phyloP scores from a whole-genome alignment of 2,888 invertebrate species.

The Oligia latruncula region DNA sequence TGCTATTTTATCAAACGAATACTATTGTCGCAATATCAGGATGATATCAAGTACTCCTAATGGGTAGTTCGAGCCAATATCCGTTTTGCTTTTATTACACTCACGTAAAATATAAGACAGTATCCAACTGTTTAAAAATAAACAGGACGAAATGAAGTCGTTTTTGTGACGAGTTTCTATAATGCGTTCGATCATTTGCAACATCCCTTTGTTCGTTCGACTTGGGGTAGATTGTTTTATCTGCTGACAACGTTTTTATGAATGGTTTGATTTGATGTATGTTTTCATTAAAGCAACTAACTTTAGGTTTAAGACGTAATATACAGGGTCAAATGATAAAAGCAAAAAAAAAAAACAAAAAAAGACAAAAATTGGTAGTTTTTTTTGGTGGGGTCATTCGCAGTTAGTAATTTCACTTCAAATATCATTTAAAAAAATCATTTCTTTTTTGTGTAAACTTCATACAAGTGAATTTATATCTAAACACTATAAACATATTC shows the following conservation, averaged over 20 bases:
- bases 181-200: conserved; percentile 69
- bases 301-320: background rate
- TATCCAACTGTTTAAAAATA: conserved; percentile 30
- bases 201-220: conserved; percentile 56
- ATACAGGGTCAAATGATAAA: background rate
- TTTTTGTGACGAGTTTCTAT: conserved; percentile 49
- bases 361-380: no score
- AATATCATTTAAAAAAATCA: background rate
- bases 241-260: conserved; percentile 17
- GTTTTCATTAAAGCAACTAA: background rate
- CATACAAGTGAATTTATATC: background rate
- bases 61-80: conserved; percentile 14
- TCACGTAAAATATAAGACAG: conserved; percentile 15
- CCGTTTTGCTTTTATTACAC: conserved; percentile 2
- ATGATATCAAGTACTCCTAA: background rate
- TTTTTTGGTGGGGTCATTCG: background rate
- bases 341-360: no score
- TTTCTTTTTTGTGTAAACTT: background rate
- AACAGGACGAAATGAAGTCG: conserved; percentile 31
- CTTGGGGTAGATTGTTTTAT: conserved; percentile 27
- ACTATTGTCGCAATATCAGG: background rate
- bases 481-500: background rate
- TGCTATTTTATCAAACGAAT: background rate
- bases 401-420: background rate
- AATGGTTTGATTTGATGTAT: conserved; percentile 9